These are phyloP conservation scores for Phengaris arion DNA, from an alignment of 2,888 invertebrate species.

Conservation along the genomic window DNA sequence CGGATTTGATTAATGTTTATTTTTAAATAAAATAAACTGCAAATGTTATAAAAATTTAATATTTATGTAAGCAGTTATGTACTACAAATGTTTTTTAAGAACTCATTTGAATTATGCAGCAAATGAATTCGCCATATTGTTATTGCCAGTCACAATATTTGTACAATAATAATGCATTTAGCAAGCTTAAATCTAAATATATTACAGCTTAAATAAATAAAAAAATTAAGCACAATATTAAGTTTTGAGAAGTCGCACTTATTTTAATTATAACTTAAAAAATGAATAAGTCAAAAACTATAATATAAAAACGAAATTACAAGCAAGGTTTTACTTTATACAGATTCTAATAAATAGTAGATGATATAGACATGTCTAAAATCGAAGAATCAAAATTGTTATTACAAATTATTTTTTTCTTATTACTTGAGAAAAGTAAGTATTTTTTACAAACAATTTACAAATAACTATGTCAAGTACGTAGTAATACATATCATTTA, in stretches of 20 bases:
- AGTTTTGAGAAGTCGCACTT: conserved; percentile 38
- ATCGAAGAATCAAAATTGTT: no score
- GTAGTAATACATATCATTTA: no score
- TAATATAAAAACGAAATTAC: conserved; percentile 31
- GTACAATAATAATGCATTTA: conserved; percentile 41
- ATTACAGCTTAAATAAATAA: conserved; percentile 34
- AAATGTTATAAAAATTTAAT: no score
- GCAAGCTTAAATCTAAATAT: conserved; percentile 27
- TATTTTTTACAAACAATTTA: no score
- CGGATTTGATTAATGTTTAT: no score
- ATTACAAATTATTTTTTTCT: no score
- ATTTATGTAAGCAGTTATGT: no score
- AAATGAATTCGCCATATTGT: no score
- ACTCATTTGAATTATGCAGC: background rate
- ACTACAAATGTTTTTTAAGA: no score
- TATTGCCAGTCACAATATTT: conserved; percentile 29
- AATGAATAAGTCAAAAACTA: conserved; percentile 37
- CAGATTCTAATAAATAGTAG: conserved; percentile 6
- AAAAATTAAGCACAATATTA: conserved; percentile 40
- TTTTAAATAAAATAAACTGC: no score
- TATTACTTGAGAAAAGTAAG: no score
- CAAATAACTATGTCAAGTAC: no score
- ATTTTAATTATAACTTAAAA: conserved; percentile 26
- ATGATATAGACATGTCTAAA: background rate
- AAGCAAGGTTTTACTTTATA: conserved; percentile 31